A percentile compares a stretch with the other conserved stretches of the same genome.
Evolutionary conservation across 1,140 invertebrate species (phyloP).

Genomic region (Drosophila suzukii): DNA sequence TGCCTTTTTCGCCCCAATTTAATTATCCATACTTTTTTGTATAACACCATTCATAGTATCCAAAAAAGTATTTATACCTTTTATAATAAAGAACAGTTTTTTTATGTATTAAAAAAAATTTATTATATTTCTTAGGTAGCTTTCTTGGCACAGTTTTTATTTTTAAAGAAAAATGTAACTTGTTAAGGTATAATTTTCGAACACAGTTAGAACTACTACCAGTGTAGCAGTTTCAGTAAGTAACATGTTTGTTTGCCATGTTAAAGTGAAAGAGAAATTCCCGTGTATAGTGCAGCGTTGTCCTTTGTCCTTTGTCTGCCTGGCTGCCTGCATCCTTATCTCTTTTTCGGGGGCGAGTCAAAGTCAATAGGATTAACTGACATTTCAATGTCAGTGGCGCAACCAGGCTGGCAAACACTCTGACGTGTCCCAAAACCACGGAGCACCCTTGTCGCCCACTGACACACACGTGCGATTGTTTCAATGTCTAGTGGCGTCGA

Average conservation of each 20-base stretch:
- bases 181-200: too few relatives aligned
- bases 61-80: too few relatives aligned
- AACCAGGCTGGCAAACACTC: conserved; percentile 30
- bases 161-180: too few relatives aligned
- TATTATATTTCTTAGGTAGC: too few relatives aligned
- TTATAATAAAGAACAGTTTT: too few relatives aligned
- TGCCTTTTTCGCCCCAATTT: too few relatives aligned
- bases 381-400: conserved; percentile 66
- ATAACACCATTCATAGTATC: too few relatives aligned
- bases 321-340: conserved; percentile 8
- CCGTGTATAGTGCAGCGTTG: conserved; percentile 10
- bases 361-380: conserved; percentile 61
- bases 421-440: neutral
- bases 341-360: conserved; percentile 22
- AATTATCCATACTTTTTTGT: too few relatives aligned
- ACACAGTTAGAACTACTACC: neutral
- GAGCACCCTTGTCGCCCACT: neutral
- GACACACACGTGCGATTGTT: conserved; percentile 51
- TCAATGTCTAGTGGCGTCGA: conserved; percentile 67
- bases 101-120: too few relatives aligned
- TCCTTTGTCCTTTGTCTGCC: conserved; percentile 7
- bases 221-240: neutral
- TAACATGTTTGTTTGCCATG: conserved; percentile 1
- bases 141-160: too few relatives aligned
- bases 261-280: conserved; percentile 12